Evolutionary conservation across 2,888 invertebrate species (phyloP).

Genomic region (Cosmopolites sordidus): DNA sequence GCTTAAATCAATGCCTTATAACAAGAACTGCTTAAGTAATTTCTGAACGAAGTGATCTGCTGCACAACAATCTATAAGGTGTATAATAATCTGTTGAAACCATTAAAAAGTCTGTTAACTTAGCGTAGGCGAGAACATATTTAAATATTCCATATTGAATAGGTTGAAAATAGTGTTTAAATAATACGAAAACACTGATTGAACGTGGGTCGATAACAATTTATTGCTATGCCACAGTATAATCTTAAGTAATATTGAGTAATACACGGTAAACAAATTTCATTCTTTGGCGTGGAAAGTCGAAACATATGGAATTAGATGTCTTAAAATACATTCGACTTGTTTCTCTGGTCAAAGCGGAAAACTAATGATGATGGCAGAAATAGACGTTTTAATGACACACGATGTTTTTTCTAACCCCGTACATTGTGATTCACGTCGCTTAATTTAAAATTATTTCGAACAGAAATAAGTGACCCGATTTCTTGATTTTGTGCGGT

Average conservation of each 20-base stretch:
- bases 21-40: no score
- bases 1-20: no score
- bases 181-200: slow-evolving; percentile 7
- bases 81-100: slow-evolving; percentile 6
- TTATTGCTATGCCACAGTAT: slow-evolving; percentile 4
- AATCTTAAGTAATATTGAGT: slow-evolving; percentile 15
- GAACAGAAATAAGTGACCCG: slow-evolving; percentile 21
- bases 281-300: slow-evolving; percentile 7
- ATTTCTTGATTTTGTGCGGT: slow-evolving; percentile 8
- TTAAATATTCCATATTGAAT: slow-evolving; percentile 12
- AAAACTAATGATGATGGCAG: slow-evolving; percentile 11
- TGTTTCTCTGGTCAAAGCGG: slow-evolving; percentile 7
- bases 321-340: slow-evolving; percentile 9
- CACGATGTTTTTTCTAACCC: slow-evolving; percentile 9
- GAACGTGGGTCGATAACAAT: slow-evolving; percentile 14
- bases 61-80: slow-evolving; percentile 11
- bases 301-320: slow-evolving; percentile 6
- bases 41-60: neutral
- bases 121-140: slow-evolving; percentile 16
- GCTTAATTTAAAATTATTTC: slow-evolving; percentile 17
- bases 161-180: slow-evolving; percentile 16
- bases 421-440: slow-evolving; percentile 19
- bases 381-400: slow-evolving; percentile 17
- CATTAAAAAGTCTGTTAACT: slow-evolving; percentile 9
- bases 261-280: slow-evolving; percentile 10